phyloP scores from a whole-genome alignment of 2,113 vertebrate species.

The Dascyllus trimaculatus region DNA sequence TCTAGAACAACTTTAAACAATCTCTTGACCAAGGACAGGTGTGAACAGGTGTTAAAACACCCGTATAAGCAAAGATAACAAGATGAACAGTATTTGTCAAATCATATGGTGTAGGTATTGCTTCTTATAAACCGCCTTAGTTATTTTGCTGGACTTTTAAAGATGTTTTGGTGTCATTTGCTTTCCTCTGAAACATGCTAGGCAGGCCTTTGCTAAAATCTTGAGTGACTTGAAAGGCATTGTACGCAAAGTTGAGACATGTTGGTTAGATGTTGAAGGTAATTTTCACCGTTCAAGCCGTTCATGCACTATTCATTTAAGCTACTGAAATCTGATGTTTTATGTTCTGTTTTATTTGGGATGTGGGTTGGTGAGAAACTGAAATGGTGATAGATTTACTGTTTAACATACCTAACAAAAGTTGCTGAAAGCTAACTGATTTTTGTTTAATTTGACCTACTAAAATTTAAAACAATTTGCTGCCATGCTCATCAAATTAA shows the following conservation, averaged over 20 bases:
- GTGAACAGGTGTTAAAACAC: slow-evolving; percentile 74
- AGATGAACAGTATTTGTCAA: slow-evolving; percentile 85
- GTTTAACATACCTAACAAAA: slow-evolving; percentile 77
- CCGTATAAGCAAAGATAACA: slow-evolving; percentile 75
- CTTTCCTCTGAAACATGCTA: slow-evolving; percentile 89
- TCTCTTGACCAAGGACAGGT: slow-evolving; percentile 80
- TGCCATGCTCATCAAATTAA: slow-evolving; percentile 86
- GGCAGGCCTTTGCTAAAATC: slow-evolving; percentile 84
- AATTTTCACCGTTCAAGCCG: slow-evolving; percentile 86
- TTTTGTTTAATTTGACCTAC: slow-evolving; percentile 85
- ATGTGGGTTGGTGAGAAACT: slow-evolving; percentile 70
- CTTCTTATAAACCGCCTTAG: slow-evolving; percentile 89
- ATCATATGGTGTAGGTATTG: slow-evolving; percentile 89
- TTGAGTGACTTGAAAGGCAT: slow-evolving; percentile 83
- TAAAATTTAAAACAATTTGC: slow-evolving; percentile 83
- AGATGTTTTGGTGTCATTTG: slow-evolving; percentile 89
- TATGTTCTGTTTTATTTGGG: slow-evolving; percentile 67
- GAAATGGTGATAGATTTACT: slow-evolving; percentile 66
- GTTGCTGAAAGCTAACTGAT: slow-evolving; percentile 63
- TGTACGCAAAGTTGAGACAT: slow-evolving; percentile 85
- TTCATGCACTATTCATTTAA: slow-evolving; percentile 90
- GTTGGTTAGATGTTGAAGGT: slow-evolving; percentile 74
- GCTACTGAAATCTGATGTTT: slow-evolving; percentile 88
- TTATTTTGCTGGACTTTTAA: slow-evolving; percentile 89
- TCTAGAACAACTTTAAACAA: slow-evolving; percentile 86